phyloP scores from a whole-genome alignment of 1,140 invertebrate species.

The Listronotus bonariensis region DNA sequence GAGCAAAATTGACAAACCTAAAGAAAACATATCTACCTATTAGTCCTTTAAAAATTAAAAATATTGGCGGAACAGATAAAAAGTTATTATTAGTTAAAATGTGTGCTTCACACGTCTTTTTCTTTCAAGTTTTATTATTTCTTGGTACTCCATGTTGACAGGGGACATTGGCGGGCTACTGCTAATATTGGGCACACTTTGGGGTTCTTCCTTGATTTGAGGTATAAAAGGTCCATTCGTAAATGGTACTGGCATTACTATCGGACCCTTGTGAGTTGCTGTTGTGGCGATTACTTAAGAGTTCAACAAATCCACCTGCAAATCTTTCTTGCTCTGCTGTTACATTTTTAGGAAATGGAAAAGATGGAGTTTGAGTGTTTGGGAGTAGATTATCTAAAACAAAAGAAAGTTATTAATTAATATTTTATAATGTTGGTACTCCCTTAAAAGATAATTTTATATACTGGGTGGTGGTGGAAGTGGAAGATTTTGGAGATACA shows the following conservation, averaged over 20 bases:
- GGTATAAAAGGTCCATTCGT: constrained; percentile 60
- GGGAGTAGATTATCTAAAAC: constrained; percentile 49
- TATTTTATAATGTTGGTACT: too few relatives aligned
- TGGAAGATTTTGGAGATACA: too few relatives aligned
- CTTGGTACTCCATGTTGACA: constrained; percentile 95
- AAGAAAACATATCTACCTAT: too few relatives aligned
- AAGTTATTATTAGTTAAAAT: too few relatives aligned
- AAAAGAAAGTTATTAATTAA: background rate
- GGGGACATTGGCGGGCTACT: constrained; percentile 83
- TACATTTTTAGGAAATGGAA: constrained; percentile 74
- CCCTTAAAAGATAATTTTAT: too few relatives aligned
- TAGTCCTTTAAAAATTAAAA: too few relatives aligned
- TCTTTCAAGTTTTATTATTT: constrained; percentile 92
- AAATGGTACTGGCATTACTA: constrained; percentile 59
- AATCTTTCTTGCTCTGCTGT: constrained; percentile 93
- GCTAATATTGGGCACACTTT: constrained; percentile 75
- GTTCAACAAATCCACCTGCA: constrained; percentile 89
- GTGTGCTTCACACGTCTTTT: too few relatives aligned
- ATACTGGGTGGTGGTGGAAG: too few relatives aligned
- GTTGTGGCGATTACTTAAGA: constrained; percentile 83
- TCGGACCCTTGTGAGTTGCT: constrained; percentile 63
- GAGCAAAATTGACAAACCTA: too few relatives aligned
- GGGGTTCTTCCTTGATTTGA: constrained; percentile 85
- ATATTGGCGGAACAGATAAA: too few relatives aligned
- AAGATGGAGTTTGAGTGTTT: constrained; percentile 74